Evolutionary conservation across 2,888 invertebrate species (phyloP).

Genomic region (Vandiemenella viatica): DNA sequence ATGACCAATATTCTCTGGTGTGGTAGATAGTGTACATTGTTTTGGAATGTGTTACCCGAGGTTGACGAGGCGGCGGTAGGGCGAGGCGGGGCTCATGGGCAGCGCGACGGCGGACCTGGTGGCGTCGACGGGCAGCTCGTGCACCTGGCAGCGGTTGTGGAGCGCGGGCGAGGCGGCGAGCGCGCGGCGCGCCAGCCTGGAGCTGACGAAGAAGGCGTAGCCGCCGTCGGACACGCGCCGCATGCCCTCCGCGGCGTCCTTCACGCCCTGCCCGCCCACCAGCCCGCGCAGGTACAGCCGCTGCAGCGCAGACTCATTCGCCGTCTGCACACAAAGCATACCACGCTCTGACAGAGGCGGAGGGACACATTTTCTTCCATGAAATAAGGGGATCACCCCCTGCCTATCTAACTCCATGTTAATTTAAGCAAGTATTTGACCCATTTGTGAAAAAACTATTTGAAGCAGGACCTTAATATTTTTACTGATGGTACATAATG

Average conservation of each 20-base stretch:
- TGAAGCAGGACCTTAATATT: too few relatives aligned
- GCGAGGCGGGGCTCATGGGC: constrained; percentile 39
- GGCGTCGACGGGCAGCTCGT: constrained; percentile 39
- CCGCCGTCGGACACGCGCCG: constrained; percentile 36
- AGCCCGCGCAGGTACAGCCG: constrained; percentile 13
- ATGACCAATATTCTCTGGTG: too few relatives aligned
- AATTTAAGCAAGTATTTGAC: too few relatives aligned
- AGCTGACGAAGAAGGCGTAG: constrained; percentile 48
- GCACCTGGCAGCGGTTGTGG: constrained; percentile 35
- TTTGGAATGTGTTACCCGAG: too few relatives aligned
- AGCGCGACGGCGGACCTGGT: constrained; percentile 41
- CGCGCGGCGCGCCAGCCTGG: constrained; percentile 39
- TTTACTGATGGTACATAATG: too few relatives aligned
- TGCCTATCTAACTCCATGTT: too few relatives aligned
- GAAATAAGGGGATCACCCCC: too few relatives aligned
- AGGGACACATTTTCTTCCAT: too few relatives aligned
- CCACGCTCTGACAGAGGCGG: too few relatives aligned
- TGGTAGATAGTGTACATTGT: too few relatives aligned
- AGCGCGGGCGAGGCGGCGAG: constrained; percentile 28
- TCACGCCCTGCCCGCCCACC: constrained; percentile 34
- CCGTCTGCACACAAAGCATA: constrained; percentile 1
- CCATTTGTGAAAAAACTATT: too few relatives aligned
- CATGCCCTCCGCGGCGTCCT: constrained; percentile 37
- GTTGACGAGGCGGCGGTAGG: constrained; percentile 41
- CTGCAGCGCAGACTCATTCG: constrained; percentile 11